A percentile compares a stretch with the other conserved stretches of the same genome.
These are phyloP conservation scores for Ectobius pallidus DNA, from an alignment of 2,888 invertebrate species.

Conservation along the genomic window DNA sequence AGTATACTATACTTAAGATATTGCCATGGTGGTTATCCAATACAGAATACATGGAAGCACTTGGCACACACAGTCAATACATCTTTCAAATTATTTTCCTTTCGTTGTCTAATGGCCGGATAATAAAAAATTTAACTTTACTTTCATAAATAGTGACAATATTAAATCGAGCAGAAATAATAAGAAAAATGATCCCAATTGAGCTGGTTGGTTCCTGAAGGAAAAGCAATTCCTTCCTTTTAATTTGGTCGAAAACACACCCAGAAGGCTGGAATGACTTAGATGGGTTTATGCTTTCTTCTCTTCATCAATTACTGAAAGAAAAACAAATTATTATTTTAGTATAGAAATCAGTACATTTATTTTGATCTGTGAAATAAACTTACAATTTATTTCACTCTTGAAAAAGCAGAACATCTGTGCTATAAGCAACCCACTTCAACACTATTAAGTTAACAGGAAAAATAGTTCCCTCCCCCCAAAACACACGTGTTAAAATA, in stretches of 20 bases:
- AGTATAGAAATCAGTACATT: too few relatives aligned
- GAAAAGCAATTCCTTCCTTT: conserved; percentile 2
- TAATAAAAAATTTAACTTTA: conserved; percentile 16
- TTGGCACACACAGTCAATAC: conserved; percentile 15
- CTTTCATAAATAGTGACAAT: conserved; percentile 18
- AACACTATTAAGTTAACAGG: too few relatives aligned
- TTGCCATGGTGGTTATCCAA: conserved; percentile 9
- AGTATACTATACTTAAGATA: conserved; percentile 14
- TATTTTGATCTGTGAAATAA: too few relatives aligned
- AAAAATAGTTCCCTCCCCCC: too few relatives aligned
- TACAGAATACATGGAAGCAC: conserved; percentile 34
- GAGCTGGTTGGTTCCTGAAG: conserved; percentile 21
- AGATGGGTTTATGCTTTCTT: conserved; percentile 48
- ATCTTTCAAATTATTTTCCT: conserved; percentile 19
- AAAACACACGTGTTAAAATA: too few relatives aligned
- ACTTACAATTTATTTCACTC: too few relatives aligned
- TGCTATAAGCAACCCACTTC: too few relatives aligned
- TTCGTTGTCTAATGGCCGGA: conserved; percentile 35
- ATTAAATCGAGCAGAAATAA: conserved; percentile 22
- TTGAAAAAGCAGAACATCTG: too few relatives aligned
- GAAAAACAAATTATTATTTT: conserved; percentile 17
- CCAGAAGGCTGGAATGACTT: conserved; percentile 12
- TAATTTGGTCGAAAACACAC: conserved; percentile 9
- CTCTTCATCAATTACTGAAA: conserved; percentile 54
- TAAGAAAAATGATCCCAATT: conserved; percentile 33